These are phyloP conservation scores for Bufo gargarizans DNA, from an alignment of 2,113 vertebrate species.

Conservation along the genomic window DNA sequence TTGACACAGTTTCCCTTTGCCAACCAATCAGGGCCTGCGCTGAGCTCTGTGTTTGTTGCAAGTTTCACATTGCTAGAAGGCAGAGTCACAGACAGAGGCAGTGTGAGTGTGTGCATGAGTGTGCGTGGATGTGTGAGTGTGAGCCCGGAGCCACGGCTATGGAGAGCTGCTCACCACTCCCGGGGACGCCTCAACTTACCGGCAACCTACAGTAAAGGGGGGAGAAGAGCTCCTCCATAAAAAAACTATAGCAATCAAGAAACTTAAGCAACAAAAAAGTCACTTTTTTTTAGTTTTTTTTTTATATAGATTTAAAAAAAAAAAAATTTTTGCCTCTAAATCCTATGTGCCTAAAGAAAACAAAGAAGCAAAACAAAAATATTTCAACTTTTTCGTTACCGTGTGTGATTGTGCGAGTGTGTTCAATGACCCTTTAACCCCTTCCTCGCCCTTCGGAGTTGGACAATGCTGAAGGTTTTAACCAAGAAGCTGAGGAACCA, in stretches of 20 bases:
- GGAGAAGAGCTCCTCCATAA: neutral
- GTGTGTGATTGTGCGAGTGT: conserved; percentile 29
- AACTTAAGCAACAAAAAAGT: conserved; percentile 10
- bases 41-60: conserved; percentile 58
- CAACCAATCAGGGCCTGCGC: conserved; percentile 61
- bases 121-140: conserved; percentile 7
- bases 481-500: conserved; percentile 90
- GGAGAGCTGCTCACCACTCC: neutral
- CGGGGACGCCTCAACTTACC: conserved; percentile 1
- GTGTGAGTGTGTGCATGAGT: conserved; percentile 26
- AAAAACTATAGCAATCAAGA: neutral
- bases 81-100: neutral
- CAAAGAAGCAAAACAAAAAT: neutral
- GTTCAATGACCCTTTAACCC: conserved; percentile 60
- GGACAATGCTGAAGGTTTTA: conserved; percentile 84
- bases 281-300: neutral
- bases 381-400: neutral
- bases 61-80: conserved; percentile 61
- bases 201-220: conserved; percentile 6
- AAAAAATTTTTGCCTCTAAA: neutral
- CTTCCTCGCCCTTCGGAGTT: conserved; percentile 60
- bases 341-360: neutral
- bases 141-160: neutral
- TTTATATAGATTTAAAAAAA: neutral
- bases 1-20: conserved; percentile 56